Evolutionary conservation across 2,113 vertebrate species (phyloP).

Genomic region (Progne subis): DNA sequence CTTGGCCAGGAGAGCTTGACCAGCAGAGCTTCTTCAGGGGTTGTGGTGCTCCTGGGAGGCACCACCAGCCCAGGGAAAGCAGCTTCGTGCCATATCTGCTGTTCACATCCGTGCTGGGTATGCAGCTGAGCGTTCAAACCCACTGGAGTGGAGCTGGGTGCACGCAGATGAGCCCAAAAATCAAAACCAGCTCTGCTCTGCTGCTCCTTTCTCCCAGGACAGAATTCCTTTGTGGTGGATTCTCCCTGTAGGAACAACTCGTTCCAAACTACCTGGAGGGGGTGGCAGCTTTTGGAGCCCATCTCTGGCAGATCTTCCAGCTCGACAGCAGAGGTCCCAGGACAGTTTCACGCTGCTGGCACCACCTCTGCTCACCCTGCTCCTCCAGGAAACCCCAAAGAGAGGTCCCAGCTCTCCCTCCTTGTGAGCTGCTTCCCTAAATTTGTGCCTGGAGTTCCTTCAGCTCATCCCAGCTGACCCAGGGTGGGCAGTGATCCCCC

Average conservation of each 20-base stretch:
- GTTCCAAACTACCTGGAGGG: rapidly evolving
- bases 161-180: rapidly evolving
- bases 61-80: neutral
- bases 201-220: neutral
- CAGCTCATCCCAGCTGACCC: rapidly evolving
- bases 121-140: neutral
- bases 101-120: rapidly evolving
- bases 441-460: neutral
- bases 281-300: neutral
- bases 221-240: neutral
- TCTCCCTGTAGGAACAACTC: neutral
- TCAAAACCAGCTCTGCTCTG: neutral
- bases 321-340: neutral
- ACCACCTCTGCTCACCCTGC: neutral
- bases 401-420: neutral
- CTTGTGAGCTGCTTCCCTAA: neutral
- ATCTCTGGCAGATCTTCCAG: neutral
- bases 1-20: too few species aligned
- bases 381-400: neutral
- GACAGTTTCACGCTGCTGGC: neutral
- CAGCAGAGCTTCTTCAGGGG: neutral
- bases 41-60: neutral
- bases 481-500: neutral
- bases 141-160: too few species aligned
- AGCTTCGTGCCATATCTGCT: neutral